Conservation (phyloP, 2,888 invertebrate genomes). For the Linyphia triangularis region DNA sequence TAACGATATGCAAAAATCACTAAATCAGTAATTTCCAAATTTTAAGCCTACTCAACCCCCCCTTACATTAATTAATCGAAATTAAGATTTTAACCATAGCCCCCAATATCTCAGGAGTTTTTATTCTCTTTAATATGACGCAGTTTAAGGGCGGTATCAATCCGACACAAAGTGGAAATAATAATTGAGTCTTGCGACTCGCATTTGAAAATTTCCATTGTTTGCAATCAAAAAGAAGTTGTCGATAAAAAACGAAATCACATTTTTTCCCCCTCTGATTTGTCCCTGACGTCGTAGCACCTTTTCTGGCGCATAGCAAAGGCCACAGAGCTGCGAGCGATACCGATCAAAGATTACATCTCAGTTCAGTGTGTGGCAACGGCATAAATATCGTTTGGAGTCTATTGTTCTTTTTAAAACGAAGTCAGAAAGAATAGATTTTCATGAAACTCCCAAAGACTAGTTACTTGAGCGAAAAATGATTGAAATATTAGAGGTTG, state of each 20-base stretch:
- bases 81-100: no score
- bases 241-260: slow-evolving; percentile 23
- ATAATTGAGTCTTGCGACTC: background rate
- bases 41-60: no score
- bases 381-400: slow-evolving; percentile 30
- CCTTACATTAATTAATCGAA: no score
- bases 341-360: background rate
- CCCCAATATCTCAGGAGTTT: no score
- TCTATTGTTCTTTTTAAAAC: no score
- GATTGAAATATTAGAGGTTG: no score
- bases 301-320: slow-evolving; percentile 9
- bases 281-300: background rate
- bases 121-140: background rate
- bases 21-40: no score
- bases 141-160: background rate
- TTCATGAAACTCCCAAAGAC: no score
- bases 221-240: slow-evolving; percentile 21
- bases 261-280: background rate
- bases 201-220: slow-evolving; percentile 17
- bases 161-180: background rate
- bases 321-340: background rate
- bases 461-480: no score
- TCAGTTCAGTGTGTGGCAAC: background rate
- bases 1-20: no score
- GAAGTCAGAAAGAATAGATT: no score